These are phyloP conservation scores for Pseudoatta argentina DNA, from an alignment of 1,140 invertebrate genomes.

Conservation along the genomic window DNA sequence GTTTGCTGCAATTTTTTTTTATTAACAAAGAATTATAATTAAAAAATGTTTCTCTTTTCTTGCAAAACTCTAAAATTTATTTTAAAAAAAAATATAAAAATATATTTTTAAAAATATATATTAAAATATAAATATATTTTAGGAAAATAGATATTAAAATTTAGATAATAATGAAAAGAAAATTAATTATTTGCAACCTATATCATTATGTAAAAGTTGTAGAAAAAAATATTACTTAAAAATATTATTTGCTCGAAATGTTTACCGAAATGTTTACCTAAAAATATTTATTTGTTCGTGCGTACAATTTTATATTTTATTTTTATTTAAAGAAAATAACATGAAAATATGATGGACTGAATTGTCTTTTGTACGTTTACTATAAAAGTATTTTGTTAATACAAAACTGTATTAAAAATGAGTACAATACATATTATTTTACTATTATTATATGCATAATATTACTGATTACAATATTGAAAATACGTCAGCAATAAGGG, in stretches of 20 bases:
- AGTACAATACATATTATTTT: not conserved
- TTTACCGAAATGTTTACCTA: not conserved
- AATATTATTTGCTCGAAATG: not conserved
- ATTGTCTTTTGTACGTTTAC: not conserved
- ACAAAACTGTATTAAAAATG: not conserved
- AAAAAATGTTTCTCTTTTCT: not conserved
- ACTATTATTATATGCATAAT: not conserved
- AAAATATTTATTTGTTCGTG: not conserved
- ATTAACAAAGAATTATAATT: not conserved
- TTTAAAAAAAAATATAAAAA: not conserved
- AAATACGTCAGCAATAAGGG: not conserved
- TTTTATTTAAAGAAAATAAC: not conserved
- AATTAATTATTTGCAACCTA: not conserved
- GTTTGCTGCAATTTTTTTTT: slow-evolving; percentile 7
- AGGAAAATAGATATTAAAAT: not conserved
- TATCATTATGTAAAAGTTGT: not conserved
- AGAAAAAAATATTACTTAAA: not conserved
- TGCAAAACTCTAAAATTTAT: not conserved
- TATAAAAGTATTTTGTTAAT: not conserved
- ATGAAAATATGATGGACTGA: not conserved
- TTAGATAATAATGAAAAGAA: not conserved
- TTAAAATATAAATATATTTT: not conserved
- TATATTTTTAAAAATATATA: not conserved
- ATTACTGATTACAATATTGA: not conserved
- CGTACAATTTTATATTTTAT: not conserved